Evolutionary conservation across 2,113 vertebrate species (phyloP), one percentile per base, ranked within the genome.

Genomic region (Anas platyrhynchos): DNA sequence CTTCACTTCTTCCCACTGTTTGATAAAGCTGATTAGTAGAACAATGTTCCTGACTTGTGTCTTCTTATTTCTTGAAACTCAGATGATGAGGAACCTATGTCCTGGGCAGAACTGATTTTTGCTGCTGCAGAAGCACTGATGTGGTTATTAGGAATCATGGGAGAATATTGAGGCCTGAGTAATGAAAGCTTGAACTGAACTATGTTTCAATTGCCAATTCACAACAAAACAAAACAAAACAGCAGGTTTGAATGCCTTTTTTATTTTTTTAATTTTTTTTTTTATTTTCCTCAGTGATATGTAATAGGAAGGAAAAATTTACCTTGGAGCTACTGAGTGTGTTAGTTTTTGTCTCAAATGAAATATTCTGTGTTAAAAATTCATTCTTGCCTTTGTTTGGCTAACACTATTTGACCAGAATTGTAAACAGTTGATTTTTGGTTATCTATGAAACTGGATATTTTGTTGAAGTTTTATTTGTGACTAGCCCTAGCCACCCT

Each of bases 101-200:
- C 52, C 71, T 81, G 17, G 9, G 78, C 68, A 75, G 77, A 79
- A 75, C 55, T 18, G 1, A 14, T 10, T 46, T 46, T 46, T 71
- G 17, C 7, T 0, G 1, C 11, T 75, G 32, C 3, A 10, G 20
- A 84, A 75, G 7, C 65, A 46, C 17, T 67, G 52, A 52, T 0
- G 1, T 0, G 1, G 9, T 55, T 20, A 50, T 34, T 17, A 77
- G 5, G 4, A 80, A 36, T 20, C 67, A 11, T 26, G 31, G 6
- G 18, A 65, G 93, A 65, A 22, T 66, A 41, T 29, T 26, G 62
- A 85, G 2, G 26, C 23, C 29, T 31, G 3, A 62, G 13, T 61
- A 85, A 77, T 59, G 12, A 31, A 81, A 91, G 20, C 50, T 69
- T 73, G 44, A 32, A 78, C 11, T 48, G 36, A 84, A 43, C 18